Percentiles rank a stretch among this genome's conserved stretches.
Conservation (phyloP, 2,113 vertebrate species). For the Phalacrocorax aristotelis region DNA sequence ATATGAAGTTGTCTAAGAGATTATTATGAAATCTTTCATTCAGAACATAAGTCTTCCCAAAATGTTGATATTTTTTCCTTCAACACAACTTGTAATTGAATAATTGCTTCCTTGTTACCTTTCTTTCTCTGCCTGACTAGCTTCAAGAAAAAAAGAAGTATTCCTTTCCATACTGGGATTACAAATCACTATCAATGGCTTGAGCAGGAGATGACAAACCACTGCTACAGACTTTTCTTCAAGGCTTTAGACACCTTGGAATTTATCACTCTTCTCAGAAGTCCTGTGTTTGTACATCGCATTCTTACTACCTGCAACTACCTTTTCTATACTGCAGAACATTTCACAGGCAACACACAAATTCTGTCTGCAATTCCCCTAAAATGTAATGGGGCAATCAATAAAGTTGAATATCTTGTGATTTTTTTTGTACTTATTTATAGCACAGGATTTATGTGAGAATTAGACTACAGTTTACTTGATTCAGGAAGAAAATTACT, state of each 20-base stretch:
- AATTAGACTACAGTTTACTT: background rate
- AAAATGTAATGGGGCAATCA: background rate
- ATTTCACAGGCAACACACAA: background rate
- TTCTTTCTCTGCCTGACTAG: constrained; percentile 40
- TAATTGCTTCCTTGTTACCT: constrained; percentile 69
- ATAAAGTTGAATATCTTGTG: background rate
- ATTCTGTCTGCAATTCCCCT: background rate
- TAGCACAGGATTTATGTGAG: background rate
- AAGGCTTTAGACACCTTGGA: background rate
- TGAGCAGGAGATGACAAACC: constrained; percentile 7
- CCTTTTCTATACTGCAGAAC: background rate
- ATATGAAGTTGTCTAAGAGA: constrained; percentile 69
- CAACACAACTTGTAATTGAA: constrained; percentile 74
- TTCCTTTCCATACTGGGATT: constrained; percentile 18
- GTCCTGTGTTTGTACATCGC: background rate
- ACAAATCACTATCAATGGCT: constrained; percentile 51
- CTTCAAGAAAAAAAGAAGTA: constrained; percentile 2
- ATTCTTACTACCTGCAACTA: background rate
- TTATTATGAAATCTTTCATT: constrained; percentile 70
- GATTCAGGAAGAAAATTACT: background rate
- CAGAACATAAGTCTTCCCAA: constrained; percentile 64
- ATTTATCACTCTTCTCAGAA: constrained; percentile 3
- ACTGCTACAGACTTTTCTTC: background rate
- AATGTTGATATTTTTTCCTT: constrained; percentile 60
- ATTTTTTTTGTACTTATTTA: background rate